These are phyloP conservation scores for Strix aluco DNA, from an alignment of 2,113 vertebrate genomes.

Conservation along the genomic window DNA sequence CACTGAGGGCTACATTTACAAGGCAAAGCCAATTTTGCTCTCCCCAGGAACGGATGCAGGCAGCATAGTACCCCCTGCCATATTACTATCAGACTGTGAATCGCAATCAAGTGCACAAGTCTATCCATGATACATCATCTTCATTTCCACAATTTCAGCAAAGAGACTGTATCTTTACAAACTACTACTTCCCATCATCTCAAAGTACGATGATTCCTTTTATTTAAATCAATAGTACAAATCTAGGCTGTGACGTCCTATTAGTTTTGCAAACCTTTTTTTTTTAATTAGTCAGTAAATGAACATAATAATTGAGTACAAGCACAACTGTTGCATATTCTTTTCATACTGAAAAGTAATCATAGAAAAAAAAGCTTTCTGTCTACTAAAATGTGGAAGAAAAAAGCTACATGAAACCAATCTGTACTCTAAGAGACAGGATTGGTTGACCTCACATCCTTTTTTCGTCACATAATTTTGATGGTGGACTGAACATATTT, in stretches of 20 bases:
- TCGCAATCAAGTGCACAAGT: neutral
- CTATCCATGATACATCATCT: neutral
- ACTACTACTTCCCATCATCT: neutral
- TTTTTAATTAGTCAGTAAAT: neutral
- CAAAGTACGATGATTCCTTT: neutral
- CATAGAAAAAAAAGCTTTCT: neutral
- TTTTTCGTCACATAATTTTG: neutral
- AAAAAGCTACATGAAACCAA: neutral
- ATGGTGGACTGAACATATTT: neutral
- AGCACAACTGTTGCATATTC: neutral
- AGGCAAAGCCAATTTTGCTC: conserved; percentile 6
- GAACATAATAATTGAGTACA: neutral
- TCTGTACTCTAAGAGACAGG: neutral
- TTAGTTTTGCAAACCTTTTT: neutral
- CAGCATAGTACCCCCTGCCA: neutral
- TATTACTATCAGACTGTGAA: neutral
- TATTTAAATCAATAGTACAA: neutral
- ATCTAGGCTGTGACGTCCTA: neutral
- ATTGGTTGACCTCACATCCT: neutral
- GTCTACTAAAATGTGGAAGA: neutral
- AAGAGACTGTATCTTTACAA: neutral
- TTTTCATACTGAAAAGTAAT: neutral
- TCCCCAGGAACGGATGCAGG: neutral
- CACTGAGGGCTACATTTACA: conserved; percentile 21
- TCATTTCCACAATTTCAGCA: neutral